A percentile compares a stretch with the other conserved stretches of the same genome.
Evolutionary conservation across 2,113 vertebrate genomes (phyloP).

Genomic region (Hystrix cristata): DNA sequence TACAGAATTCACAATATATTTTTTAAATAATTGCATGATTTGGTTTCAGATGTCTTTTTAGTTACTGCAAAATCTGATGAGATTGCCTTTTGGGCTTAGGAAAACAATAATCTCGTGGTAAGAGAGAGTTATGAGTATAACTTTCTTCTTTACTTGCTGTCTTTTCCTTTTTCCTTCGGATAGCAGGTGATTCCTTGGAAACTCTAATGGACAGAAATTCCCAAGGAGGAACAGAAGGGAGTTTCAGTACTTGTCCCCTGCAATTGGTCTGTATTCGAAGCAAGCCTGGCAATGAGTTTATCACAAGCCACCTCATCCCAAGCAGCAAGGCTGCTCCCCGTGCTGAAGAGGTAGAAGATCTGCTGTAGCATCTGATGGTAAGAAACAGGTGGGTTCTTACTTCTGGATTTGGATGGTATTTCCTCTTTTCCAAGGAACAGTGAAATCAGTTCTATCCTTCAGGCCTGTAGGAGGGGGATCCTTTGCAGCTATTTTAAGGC

Average conservation of each 20-base stretch:
- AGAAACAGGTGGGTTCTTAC: neutral
- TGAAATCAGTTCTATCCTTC: neutral
- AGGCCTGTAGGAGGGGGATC: neutral
- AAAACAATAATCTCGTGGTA: neutral
- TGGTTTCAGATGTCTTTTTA: neutral
- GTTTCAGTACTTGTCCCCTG: neutral
- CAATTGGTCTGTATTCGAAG: accelerated
- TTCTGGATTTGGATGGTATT: neutral
- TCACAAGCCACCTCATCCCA: neutral
- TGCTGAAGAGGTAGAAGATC: neutral
- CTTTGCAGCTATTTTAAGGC: neutral
- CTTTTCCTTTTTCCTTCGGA: neutral
- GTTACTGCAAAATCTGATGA: neutral
- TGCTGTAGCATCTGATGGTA: neutral
- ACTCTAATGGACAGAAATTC: neutral
- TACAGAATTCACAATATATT: neutral
- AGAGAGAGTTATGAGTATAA: neutral
- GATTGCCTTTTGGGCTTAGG: neutral
- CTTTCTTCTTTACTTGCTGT: constrained; percentile 13
- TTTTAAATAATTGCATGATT: neutral
- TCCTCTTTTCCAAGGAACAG: neutral
- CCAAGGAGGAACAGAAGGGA: neutral
- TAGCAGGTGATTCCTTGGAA: neutral
- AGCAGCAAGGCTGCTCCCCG: accelerated
- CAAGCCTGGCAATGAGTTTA: neutral